Evolutionary conservation across 2,113 vertebrate species (phyloP).

Genomic region (Elaphurus davidianus): DNA sequence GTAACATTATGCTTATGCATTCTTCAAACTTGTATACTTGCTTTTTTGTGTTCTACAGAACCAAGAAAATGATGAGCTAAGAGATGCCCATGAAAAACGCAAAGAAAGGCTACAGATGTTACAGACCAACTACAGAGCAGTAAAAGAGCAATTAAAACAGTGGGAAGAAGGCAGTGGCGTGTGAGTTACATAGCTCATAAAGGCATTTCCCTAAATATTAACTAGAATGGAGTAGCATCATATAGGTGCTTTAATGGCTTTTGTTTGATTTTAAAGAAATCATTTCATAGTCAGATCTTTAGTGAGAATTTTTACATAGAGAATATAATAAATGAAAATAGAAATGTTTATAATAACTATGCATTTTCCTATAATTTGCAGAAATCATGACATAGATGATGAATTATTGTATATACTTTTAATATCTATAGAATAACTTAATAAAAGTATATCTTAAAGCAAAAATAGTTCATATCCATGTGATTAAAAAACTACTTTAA

Average conservation of each 20-base stretch:
- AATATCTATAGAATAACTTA: conserved; percentile 47
- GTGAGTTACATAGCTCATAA: conserved; percentile 87
- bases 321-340: conserved; percentile 25
- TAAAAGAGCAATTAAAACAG: conserved; percentile 91
- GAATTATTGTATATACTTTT: conserved; percentile 42
- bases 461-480: conserved; percentile 41
- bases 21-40: conserved; percentile 63
- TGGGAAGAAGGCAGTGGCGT: conserved; percentile 83
- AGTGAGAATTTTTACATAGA: conserved; percentile 51
- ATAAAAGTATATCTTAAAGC: conserved; percentile 41
- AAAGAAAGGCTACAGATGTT: conserved; percentile 89
- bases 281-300: conserved; percentile 52
- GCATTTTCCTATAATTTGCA: conserved; percentile 20
- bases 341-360: conserved; percentile 18
- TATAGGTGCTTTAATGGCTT: conserved; percentile 70
- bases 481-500: conserved; percentile 36
- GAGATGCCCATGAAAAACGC: conserved; percentile 85
- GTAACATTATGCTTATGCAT: background rate
- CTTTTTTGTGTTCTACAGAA: conserved; percentile 81
- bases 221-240: conserved; percentile 61
- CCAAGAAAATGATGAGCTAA: conserved; percentile 89
- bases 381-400: background rate
- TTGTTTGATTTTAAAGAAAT: conserved; percentile 58
- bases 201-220: conserved; percentile 74
- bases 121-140: conserved; percentile 89